Evolutionary conservation across 1,140 invertebrate species (phyloP), one percentile per base, ranked within the genome.

Genomic region (Zaprionus africanus): DNA sequence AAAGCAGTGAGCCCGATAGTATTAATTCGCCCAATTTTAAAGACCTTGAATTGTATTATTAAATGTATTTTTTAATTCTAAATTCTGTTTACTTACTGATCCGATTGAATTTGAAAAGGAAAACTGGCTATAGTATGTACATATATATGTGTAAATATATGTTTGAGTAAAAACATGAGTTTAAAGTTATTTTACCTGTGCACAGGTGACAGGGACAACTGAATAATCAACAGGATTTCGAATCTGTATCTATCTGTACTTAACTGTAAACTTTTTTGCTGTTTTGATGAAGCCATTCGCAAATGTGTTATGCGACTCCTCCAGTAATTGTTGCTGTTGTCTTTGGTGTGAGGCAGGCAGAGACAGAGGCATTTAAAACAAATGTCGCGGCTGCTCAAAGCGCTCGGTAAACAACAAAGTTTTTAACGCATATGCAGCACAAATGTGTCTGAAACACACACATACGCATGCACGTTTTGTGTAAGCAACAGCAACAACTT

Each of bases 331-430:
- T 59, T 62, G 51, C 22, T 75, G 59, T 64, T 65, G 49, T 56
- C 15, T 58, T 31, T 28, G 66, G 28, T 31, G 28, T 31, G 51
- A 24, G 15, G 34, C 6, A 46, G n/a, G 34, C 46, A 5, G 4
- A 5, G 4, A 63, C 22, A 57, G 26, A 31, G 24, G 19, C 58
- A 68, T 69, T 69, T 69, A 15, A 71, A 61, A 56, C 61, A 65
- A 72, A 56, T 17, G 60, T 7, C 59, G 54, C 81, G 75, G 49
- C 64, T 78, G 79, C 83, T 77, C 79, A 87, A 79, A 86, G 82
- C 83, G 72, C 73, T 86, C 54, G 58, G 82, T 63, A 86, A 86
- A 86, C 72, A 87, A 34, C 54, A 53, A 86, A 86, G 62, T 86
- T 86, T 85, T 86, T 54, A 66, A 73, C 77, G 84, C 81, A 83